Conservation (phyloP, 2,888 invertebrate species). For the Arctia plantaginis region DNA sequence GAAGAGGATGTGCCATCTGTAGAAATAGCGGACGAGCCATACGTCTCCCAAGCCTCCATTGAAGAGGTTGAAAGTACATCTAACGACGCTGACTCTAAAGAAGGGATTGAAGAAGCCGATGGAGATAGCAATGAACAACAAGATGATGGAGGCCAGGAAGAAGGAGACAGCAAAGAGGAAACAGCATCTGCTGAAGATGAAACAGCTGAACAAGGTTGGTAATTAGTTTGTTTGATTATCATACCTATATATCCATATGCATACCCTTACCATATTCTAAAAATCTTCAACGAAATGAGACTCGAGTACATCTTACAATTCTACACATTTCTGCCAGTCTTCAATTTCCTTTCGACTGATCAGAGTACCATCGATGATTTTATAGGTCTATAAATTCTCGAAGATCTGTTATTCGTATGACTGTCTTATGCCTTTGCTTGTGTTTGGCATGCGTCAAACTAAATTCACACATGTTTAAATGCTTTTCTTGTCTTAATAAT, state of each 20-base stretch:
- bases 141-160: slow-evolving; percentile 33
- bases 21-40: slow-evolving; percentile 83
- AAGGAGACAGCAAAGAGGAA: slow-evolving; percentile 70
- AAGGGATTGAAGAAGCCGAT: slow-evolving; percentile 63
- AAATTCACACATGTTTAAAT: neutral
- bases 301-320: neutral
- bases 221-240: neutral
- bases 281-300: neutral
- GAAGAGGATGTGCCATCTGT: slow-evolving; percentile 75
- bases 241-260: neutral
- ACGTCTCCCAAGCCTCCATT: slow-evolving; percentile 78
- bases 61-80: slow-evolving; percentile 75
- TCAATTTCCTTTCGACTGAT: neutral
- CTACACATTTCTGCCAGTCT: neutral
- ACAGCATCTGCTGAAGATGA: slow-evolving; percentile 81
- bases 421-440: too few species aligned
- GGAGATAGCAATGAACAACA: slow-evolving; percentile 71
- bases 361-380: neutral
- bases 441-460: neutral
- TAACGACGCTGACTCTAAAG: slow-evolving; percentile 73
- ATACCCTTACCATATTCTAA: too few species aligned
- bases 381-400: neutral
- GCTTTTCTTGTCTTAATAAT: too few species aligned
- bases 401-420: too few species aligned
- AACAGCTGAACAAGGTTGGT: slow-evolving; percentile 77